phyloP scores from a whole-genome alignment of 2,797 vertebrate genomes.

The Coranthus polyacanthus region DNA sequence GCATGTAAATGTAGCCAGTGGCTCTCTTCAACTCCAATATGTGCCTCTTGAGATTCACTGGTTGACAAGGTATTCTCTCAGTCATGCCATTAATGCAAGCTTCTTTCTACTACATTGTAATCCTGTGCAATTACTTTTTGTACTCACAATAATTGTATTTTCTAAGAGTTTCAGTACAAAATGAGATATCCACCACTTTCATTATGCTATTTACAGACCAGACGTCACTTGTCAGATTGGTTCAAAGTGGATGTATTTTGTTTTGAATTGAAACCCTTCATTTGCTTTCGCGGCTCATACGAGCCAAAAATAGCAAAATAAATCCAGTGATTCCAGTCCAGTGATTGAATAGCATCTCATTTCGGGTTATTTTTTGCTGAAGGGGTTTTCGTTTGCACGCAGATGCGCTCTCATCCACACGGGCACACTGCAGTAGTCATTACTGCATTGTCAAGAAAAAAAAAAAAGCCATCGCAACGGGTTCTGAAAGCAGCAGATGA shows the following conservation, averaged over 20 bases:
- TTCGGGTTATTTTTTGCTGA: slow-evolving; percentile 34
- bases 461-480: background rate
- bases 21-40: slow-evolving; percentile 44
- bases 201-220: background rate
- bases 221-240: background rate
- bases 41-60: slow-evolving; percentile 73
- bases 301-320: slow-evolving; percentile 54
- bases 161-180: slow-evolving; percentile 37
- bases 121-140: slow-evolving; percentile 48
- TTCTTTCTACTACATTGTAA: slow-evolving; percentile 44
- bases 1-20: slow-evolving; percentile 28
- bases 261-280: slow-evolving; percentile 35
- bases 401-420: slow-evolving; percentile 5
- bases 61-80: slow-evolving; percentile 51
- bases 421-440: background rate
- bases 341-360: slow-evolving; percentile 37
- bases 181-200: slow-evolving; percentile 32
- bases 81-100: slow-evolving; percentile 48
- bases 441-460: slow-evolving; percentile 2
- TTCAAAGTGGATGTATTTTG: slow-evolving; percentile 7
- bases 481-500: slow-evolving; percentile 29
- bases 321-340: slow-evolving; percentile 31
- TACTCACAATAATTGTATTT: slow-evolving; percentile 32
- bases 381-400: slow-evolving; percentile 5
- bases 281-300: slow-evolving; percentile 35